Evolutionary conservation across 2,797 vertebrate genomes (phyloP).

Genomic region (Chanos chanos): DNA sequence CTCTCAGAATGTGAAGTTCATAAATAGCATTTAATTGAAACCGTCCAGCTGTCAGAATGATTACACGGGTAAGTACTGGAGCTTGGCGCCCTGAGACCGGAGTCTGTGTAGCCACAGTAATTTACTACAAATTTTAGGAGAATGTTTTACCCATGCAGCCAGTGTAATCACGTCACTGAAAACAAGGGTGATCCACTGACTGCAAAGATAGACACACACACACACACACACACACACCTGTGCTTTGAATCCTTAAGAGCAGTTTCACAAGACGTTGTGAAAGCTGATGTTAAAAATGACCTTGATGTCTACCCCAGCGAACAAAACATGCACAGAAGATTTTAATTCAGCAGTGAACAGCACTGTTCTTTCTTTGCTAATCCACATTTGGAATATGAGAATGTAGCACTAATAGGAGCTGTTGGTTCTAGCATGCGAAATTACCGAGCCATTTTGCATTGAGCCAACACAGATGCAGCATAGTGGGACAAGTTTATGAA

Average conservation of each 20-base stretch:
- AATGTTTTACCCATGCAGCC: conserved; percentile 38
- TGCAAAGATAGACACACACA: too few relatives aligned
- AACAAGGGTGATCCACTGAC: not conserved
- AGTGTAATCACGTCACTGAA: conserved; percentile 21
- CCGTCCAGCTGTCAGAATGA: conserved; percentile 74
- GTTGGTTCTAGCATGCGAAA: conserved; percentile 19
- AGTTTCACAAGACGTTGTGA: not conserved
- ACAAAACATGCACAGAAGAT: conserved; percentile 8
- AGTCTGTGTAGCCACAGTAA: conserved; percentile 50
- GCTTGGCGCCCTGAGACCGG: conserved; percentile 59
- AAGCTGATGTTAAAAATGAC: not conserved
- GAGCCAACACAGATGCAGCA: conserved; percentile 29
- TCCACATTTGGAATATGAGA: conserved; percentile 21
- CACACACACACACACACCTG: conserved; percentile 3
- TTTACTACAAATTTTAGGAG: conserved; percentile 53
- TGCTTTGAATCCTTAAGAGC: not conserved
- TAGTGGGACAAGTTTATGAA: conserved; percentile 27
- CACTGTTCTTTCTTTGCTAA: conserved; percentile 26
- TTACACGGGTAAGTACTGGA: conserved; percentile 69
- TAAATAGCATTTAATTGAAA: conserved; percentile 72
- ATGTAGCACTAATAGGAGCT: not conserved
- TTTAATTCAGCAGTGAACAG: conserved; percentile 15
- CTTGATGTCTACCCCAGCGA: conserved; percentile 3
- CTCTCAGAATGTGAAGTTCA: too few relatives aligned
- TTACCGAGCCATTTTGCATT: conserved; percentile 10